Conservation (phyloP, 2,113 vertebrate genomes). For the Apeltes quadracus region DNA sequence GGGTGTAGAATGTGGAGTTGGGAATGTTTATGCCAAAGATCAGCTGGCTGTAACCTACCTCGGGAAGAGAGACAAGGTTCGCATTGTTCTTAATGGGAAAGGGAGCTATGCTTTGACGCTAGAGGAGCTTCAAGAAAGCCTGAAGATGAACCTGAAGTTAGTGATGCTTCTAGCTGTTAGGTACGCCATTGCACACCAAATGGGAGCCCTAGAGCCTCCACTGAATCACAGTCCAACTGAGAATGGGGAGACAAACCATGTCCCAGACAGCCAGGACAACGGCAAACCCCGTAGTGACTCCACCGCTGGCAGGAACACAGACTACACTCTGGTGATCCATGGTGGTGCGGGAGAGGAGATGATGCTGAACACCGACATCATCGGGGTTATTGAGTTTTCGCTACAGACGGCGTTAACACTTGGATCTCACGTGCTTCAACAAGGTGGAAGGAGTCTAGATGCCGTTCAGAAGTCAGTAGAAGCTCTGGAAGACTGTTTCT, state of each 20-base stretch:
- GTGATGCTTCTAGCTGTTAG: conserved; percentile 79
- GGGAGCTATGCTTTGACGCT: conserved; percentile 74
- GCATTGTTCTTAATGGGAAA: conserved; percentile 79
- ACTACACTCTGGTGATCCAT: conserved; percentile 80
- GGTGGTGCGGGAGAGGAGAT: conserved; percentile 82
- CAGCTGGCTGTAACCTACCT: conserved; percentile 83
- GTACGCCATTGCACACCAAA: conserved; percentile 79
- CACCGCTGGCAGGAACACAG: conserved; percentile 28
- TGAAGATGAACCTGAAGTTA: conserved; percentile 72
- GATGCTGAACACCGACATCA: conserved; percentile 71
- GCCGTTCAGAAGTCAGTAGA: conserved; percentile 81
- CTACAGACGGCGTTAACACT: conserved; percentile 76
- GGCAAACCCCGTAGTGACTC: not conserved
- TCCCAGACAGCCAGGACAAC: conserved; percentile 23
- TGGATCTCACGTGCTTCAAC: conserved; percentile 71
- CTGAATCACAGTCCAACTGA: conserved; percentile 56
- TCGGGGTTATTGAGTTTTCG: conserved; percentile 77
- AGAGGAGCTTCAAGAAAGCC: conserved; percentile 68
- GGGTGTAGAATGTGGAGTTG: conserved; percentile 80
- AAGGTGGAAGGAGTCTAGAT: conserved; percentile 78
- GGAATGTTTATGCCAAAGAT: conserved; percentile 82
- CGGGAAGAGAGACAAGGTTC: conserved; percentile 76
- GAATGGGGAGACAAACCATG: conserved; percentile 32
- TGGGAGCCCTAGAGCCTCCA: conserved; percentile 78
- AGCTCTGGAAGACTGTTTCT: conserved; percentile 83